Conservation (phyloP, 2,113 vertebrate genomes). For the Aviceda subcristata region DNA sequence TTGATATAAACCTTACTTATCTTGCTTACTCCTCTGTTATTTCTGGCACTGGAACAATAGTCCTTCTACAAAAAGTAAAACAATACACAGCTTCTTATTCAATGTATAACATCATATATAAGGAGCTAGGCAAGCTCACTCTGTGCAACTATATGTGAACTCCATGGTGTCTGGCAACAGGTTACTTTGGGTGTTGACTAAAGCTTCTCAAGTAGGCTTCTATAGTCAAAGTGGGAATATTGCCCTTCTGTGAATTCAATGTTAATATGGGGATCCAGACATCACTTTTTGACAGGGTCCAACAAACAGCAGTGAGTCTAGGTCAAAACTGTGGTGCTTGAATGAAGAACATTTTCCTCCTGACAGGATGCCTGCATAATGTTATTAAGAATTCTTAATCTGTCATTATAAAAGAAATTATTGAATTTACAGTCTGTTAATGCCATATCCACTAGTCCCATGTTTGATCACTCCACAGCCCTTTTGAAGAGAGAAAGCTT, state of each 20-base stretch:
- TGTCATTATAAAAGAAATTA: slow-evolving; percentile 23
- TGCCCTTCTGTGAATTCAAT: not conserved
- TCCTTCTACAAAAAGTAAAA: not conserved
- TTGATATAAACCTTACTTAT: not conserved
- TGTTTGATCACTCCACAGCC: not conserved
- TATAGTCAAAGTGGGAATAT: not conserved
- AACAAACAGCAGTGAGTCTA: not conserved
- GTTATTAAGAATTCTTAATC: slow-evolving; percentile 19
- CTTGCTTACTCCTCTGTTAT: not conserved
- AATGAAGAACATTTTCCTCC: not conserved
- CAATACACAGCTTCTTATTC: not conserved
- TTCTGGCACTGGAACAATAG: not conserved
- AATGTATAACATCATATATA: too few relatives aligned
- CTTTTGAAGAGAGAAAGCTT: slow-evolving; percentile 41
- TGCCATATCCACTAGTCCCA: not conserved
- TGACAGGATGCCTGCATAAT: not conserved
- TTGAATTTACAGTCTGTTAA: slow-evolving; percentile 22
- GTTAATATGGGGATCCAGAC: not conserved
- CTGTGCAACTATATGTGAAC: rapidly evolving
- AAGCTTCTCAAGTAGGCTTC: not conserved
- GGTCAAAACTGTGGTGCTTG: not conserved
- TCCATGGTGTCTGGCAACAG: not conserved
- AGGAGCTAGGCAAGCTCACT: not conserved
- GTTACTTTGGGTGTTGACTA: not conserved
- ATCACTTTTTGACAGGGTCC: not conserved